Evolutionary conservation across 2,888 invertebrate genomes (phyloP).

Genomic region (Rhyacophila evoluta): DNA sequence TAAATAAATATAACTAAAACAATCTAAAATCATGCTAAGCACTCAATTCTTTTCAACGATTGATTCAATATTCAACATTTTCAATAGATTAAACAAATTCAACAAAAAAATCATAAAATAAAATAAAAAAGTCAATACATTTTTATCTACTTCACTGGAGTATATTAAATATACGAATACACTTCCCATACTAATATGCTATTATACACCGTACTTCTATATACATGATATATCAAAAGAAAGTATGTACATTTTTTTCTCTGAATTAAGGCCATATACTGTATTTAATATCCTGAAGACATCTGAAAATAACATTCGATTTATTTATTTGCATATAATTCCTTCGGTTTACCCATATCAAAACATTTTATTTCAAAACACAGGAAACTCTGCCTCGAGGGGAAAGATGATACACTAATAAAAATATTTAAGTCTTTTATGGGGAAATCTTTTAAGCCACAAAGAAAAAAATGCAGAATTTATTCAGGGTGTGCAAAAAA

Average conservation of each 20-base stretch:
- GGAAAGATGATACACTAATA: constrained; percentile 43
- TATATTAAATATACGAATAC: no score
- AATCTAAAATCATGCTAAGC: no score
- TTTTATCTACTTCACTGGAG: no score
- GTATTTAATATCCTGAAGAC: neutral
- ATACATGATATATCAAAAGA: no score
- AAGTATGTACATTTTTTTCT: neutral
- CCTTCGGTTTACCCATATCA: constrained; percentile 38
- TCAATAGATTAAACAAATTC: no score
- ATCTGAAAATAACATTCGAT: neutral
- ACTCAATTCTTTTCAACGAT: no score
- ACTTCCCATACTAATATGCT: no score
- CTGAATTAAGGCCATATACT: neutral
- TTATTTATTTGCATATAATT: constrained; percentile 40
- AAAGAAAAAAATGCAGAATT: constrained; percentile 25
- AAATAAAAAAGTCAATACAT: no score
- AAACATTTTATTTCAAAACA: constrained; percentile 32
- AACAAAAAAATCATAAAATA: no score
- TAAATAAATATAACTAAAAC: no score
- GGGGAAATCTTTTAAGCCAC: constrained; percentile 27
- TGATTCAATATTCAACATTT: no score
- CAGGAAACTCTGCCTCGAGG: constrained; percentile 32
- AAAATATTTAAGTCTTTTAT: constrained; percentile 46
- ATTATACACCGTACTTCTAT: no score
- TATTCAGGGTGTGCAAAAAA: constrained; percentile 26